phyloP scores from a whole-genome alignment of 2,113 vertebrate species.

The Mirza zaza region DNA sequence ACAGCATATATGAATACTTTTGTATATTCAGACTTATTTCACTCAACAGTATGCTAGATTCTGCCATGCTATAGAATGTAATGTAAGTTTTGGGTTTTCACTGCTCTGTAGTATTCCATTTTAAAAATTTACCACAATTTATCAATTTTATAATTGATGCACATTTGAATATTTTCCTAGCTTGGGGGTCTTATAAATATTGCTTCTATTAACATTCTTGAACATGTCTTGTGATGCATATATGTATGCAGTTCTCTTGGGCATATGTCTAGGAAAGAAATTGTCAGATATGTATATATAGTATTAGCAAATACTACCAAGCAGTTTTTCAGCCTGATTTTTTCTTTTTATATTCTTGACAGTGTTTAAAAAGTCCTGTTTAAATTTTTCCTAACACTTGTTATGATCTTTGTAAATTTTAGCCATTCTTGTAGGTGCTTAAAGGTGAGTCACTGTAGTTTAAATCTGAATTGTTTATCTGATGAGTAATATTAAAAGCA shows the following conservation, averaged over 20 bases:
- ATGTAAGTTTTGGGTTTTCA: background rate
- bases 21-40: background rate
- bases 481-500: background rate
- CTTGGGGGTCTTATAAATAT: background rate
- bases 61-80: background rate
- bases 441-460: background rate
- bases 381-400: background rate
- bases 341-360: background rate
- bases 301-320: background rate
- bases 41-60: background rate
- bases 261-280: background rate
- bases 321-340: background rate
- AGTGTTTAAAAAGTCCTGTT: background rate
- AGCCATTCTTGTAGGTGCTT: background rate
- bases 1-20: background rate
- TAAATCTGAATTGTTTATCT: constrained; percentile 1
- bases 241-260: background rate
- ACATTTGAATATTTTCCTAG: background rate
- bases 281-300: background rate
- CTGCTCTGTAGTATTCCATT: background rate
- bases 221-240: background rate
- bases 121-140: background rate
- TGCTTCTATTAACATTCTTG: background rate
- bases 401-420: background rate
- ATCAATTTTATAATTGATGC: background rate